These are phyloP conservation scores for Scaptomyza reducta DNA, from an alignment of 2,888 invertebrate genomes.

Conservation along the genomic window DNA sequence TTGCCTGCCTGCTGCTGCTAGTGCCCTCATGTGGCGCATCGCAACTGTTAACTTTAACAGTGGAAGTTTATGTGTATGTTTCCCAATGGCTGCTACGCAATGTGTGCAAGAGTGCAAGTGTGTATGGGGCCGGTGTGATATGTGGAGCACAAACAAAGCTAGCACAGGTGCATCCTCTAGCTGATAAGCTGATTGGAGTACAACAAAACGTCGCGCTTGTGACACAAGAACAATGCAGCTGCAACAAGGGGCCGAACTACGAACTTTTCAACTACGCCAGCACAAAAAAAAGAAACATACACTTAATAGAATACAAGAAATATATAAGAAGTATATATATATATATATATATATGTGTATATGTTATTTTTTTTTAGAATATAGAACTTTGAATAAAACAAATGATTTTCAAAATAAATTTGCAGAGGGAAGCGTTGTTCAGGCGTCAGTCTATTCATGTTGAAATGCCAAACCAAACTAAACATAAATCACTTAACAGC, in stretches of 20 bases:
- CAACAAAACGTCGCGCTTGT: constrained; percentile 21
- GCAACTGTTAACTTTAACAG: constrained; percentile 27
- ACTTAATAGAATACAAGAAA: not conserved
- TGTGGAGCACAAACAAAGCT: not conserved
- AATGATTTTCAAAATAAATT: too few relatives aligned
- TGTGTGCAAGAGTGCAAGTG: not conserved
- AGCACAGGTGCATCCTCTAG: constrained; percentile 29
- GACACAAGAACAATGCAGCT: constrained; percentile 28
- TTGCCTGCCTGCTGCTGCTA: constrained; percentile 28
- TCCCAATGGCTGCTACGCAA: constrained; percentile 11
- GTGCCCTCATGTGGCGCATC: too few relatives aligned
- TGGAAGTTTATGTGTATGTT: constrained; percentile 36
- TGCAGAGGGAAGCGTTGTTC: too few relatives aligned
- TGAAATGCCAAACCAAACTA: too few relatives aligned
- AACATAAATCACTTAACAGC: too few relatives aligned
- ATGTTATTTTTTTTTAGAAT: too few relatives aligned
- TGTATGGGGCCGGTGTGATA: too few relatives aligned
- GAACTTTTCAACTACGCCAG: constrained; percentile 11
- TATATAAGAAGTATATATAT: too few relatives aligned
- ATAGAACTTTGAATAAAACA: too few relatives aligned
- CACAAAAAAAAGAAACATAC: too few relatives aligned
- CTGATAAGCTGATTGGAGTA: constrained; percentile 60
- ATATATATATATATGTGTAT: too few relatives aligned
- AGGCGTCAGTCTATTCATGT: too few relatives aligned
- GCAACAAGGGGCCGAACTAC: constrained; percentile 14